Evolutionary conservation across 2,888 invertebrate genomes (phyloP), one percentile per base, ranked within the genome.

Genomic region (Acheta domesticus): DNA sequence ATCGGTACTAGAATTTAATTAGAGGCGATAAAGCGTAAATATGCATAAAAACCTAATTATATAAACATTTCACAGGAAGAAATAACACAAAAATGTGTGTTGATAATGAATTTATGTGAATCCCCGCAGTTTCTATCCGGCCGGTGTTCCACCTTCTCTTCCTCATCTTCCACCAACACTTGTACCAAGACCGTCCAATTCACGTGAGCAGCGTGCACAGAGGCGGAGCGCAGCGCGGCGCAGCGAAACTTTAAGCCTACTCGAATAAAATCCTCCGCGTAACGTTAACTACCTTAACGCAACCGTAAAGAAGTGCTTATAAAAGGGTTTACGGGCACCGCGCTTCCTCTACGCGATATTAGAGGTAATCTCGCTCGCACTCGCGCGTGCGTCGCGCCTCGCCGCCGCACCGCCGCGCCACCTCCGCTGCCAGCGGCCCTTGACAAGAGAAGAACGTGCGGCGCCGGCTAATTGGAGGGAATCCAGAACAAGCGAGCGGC

Each of bases 271-370:
- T 14, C 62, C 36, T 62, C 5, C 62, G n/a, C 62, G 62, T 62
- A 19, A 62, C 62, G 62, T 62, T 62, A 62, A 62, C 62, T 62
- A n/a, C 62, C 14, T 62, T 62, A 62, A 62, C n/a, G 62, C 62
- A 62, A 62, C 62, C 62, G 62, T 62, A n/a, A 62, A 62, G 62
- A 62, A 62, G 62, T 62, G 62, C 62, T 62, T 62, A 62, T 62
- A 62, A 62, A 62, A 62, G 62, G 62, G 62, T 14, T 62, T 62
- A 19, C 14, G 16, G 62, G 62, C n/a, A 0, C 14, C 14, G 16
- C 14, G 62, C 62, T 62, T 62, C 62, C n/a, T 62, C 62, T 62
- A 3, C 62, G 62, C 14, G 62, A 62, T 62, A 62, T 62, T 62
- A 62, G 62, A 62, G 62, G 62, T 62, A 62, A 62, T 62, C n/a